Conservation (phyloP, 2,113 vertebrate genomes). For the Spermophilus dauricus region DNA sequence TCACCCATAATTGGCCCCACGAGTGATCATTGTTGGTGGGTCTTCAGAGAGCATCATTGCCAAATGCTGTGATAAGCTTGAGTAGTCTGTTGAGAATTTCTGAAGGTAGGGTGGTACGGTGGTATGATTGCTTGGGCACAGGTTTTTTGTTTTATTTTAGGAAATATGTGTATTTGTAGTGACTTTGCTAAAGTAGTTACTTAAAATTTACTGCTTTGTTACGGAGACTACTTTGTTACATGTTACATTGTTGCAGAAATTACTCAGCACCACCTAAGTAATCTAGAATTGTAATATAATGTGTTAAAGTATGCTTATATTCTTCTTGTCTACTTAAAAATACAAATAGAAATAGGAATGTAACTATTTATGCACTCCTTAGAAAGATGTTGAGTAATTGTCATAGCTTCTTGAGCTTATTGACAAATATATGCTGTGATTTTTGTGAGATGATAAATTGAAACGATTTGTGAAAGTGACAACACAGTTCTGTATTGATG, state of each 20-base stretch:
- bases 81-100: background rate
- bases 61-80: background rate
- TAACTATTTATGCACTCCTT: background rate
- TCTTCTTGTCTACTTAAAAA: conserved; percentile 51
- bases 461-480: background rate
- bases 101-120: background rate
- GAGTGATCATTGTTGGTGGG: background rate
- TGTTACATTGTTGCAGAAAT: conserved; percentile 67
- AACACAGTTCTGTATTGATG: background rate
- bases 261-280: conserved; percentile 73
- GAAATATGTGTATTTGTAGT: conserved; percentile 47
- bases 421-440: background rate
- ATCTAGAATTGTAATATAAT: background rate
- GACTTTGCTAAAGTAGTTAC: conserved; percentile 64
- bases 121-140: background rate
- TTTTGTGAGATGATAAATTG: conserved; percentile 13
- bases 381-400: background rate
- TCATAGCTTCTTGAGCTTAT: background rate
- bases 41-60: background rate
- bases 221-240: conserved; percentile 52
- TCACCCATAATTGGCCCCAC: background rate
- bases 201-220: conserved; percentile 58
- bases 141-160: background rate
- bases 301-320: conserved; percentile 10
- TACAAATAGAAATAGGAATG: conserved; percentile 50